Conservation (phyloP, 2,888 invertebrate species). For the Platycheirus rosarum region DNA sequence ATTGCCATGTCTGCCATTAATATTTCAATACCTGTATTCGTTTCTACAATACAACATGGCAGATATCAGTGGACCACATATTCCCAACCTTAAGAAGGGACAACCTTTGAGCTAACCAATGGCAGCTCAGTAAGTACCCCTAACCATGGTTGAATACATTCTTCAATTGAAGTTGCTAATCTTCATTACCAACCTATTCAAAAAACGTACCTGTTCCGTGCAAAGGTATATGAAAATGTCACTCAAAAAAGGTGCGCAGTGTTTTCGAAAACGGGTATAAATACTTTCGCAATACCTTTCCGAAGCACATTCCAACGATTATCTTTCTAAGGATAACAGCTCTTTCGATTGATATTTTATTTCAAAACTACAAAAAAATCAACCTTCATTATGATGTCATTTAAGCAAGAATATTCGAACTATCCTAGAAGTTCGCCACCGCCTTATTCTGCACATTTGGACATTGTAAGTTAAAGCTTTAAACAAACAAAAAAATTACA, state of each 20-base stretch:
- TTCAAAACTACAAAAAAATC: constrained; percentile 8
- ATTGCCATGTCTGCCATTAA: neutral
- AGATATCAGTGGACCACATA: neutral
- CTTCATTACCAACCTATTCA: constrained; percentile 11
- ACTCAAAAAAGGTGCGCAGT: neutral
- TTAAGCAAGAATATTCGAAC: constrained; percentile 29
- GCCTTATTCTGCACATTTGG: constrained; percentile 53
- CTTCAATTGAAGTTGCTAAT: neutral
- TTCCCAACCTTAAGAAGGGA: neutral
- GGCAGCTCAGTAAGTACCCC: constrained; percentile 1
- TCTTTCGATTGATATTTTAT: constrained; percentile 9
- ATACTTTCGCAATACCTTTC: constrained; percentile 59
- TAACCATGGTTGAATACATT: too few species aligned
- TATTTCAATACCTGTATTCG: neutral
- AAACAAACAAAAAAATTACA: neutral
- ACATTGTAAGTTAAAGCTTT: constrained; percentile 56
- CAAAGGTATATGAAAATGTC: neutral
- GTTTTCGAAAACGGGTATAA: constrained; percentile 53
- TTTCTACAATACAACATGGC: neutral
- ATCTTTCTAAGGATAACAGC: constrained; percentile 65
- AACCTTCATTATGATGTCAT: constrained; percentile 51
- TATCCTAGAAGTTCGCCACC: constrained; percentile 48
- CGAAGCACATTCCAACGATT: constrained; percentile 40
- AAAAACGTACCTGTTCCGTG: constrained; percentile 22
- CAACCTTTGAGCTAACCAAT: constrained; percentile 32